Percentiles rank a stretch among this genome's conserved stretches.
Conservation (phyloP, 2,113 vertebrate genomes). For the Danio rerio region GRCz12tu NC_133192.1:19348501-19349000, state of each 20-base stretch:
- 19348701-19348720: not conserved
- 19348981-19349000: too few species aligned
- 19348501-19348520: not conserved
- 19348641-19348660: not conserved
- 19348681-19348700: not conserved
- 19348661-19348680: not conserved
- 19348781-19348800: too few species aligned
- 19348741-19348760: not conserved
- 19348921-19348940: too few species aligned
- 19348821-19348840: too few species aligned
- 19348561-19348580: not conserved
- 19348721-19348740: not conserved
- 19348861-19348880: not conserved
- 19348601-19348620: not conserved
- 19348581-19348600: constrained; percentile 13
- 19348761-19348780: not conserved
- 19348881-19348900: not conserved
- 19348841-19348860: not conserved
- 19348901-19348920: too few species aligned
- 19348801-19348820: too few species aligned
- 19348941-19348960: too few species aligned
- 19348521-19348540: not conserved
- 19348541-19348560: constrained; percentile 13
- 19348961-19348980: too few species aligned
- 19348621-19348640: not conserved